Evolutionary conservation across 2,113 vertebrate genomes (phyloP).

Genomic region (Passer domesticus): DNA sequence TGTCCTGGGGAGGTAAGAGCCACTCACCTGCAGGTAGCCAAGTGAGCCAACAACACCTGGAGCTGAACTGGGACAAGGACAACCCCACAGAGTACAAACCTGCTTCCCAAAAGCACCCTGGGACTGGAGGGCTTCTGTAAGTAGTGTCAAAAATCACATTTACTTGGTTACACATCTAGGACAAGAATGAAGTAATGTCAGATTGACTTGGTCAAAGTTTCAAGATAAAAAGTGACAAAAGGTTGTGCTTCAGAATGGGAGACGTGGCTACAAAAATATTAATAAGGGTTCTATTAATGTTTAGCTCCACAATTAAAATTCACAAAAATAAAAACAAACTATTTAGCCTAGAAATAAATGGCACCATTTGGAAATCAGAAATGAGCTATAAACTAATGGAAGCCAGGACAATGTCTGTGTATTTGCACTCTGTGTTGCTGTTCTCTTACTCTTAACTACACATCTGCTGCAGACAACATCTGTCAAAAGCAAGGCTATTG

Average conservation of each 20-base stretch:
- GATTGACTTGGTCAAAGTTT: not conserved
- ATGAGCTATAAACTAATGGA: not conserved
- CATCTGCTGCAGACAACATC: not conserved
- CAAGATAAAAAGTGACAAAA: not conserved
- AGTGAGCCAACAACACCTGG: not conserved
- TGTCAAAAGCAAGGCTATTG: not conserved
- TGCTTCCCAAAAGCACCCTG: not conserved
- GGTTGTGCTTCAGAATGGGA: not conserved
- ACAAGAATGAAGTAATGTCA: not conserved
- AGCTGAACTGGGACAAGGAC: not conserved
- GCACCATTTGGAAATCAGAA: not conserved
- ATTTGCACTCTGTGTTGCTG: not conserved
- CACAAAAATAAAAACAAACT: not conserved
- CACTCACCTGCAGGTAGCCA: not conserved
- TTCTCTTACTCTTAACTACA: not conserved
- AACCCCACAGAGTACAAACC: not conserved
- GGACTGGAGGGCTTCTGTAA: not conserved
- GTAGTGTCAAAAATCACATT: not conserved
- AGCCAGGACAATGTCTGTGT: rapidly evolving
- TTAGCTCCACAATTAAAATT: not conserved
- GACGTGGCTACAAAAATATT: not conserved
- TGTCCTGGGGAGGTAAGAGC: not conserved
- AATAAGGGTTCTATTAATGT: not conserved
- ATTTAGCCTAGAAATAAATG: not conserved
- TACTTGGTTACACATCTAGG: not conserved